A percentile compares a stretch with the other conserved stretches of the same genome.
Evolutionary conservation across 1,140 invertebrate species (phyloP).

Genomic region (Phocides pigmalion): DNA sequence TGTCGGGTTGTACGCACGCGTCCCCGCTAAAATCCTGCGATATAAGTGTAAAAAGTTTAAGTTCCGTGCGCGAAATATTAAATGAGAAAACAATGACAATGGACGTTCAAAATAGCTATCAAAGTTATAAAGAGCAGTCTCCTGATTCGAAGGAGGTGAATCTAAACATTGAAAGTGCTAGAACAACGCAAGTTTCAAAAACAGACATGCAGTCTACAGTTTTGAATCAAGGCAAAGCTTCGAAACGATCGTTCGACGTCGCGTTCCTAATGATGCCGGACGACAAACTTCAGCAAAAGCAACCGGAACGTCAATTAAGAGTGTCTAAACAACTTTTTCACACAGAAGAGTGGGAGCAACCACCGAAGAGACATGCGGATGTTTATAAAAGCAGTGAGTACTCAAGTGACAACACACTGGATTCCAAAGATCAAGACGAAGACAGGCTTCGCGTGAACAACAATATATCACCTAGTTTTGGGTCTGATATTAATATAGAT

Average conservation of each 20-base stretch:
- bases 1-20: slow-evolving; percentile 72
- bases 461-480: slow-evolving; percentile 78
- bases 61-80: slow-evolving; percentile 58
- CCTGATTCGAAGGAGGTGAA: slow-evolving; percentile 71
- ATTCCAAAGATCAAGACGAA: slow-evolving; percentile 73
- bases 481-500: slow-evolving; percentile 81
- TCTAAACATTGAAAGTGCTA: slow-evolving; percentile 75
- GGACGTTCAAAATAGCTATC: slow-evolving; percentile 82
- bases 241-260: slow-evolving; percentile 93
- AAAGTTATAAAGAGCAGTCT: slow-evolving; percentile 78
- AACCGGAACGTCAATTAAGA: slow-evolving; percentile 85
- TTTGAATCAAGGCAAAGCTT: slow-evolving; percentile 65
- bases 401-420: slow-evolving; percentile 67
- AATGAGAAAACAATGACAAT: slow-evolving; percentile 83
- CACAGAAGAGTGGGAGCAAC: slow-evolving; percentile 74
- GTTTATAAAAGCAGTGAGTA: slow-evolving; percentile 73
- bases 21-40: slow-evolving; percentile 53
- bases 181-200: slow-evolving; percentile 62
- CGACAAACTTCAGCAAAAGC: slow-evolving; percentile 89
- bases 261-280: slow-evolving; percentile 94
- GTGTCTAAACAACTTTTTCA: slow-evolving; percentile 82
- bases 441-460: slow-evolving; percentile 74
- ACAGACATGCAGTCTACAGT: slow-evolving; percentile 69
- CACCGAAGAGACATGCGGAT: slow-evolving; percentile 66
- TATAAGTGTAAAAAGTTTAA: slow-evolving; percentile 79